Conservation (phyloP, 1,140 invertebrate genomes). For the Procambarus virginalis region DNA sequence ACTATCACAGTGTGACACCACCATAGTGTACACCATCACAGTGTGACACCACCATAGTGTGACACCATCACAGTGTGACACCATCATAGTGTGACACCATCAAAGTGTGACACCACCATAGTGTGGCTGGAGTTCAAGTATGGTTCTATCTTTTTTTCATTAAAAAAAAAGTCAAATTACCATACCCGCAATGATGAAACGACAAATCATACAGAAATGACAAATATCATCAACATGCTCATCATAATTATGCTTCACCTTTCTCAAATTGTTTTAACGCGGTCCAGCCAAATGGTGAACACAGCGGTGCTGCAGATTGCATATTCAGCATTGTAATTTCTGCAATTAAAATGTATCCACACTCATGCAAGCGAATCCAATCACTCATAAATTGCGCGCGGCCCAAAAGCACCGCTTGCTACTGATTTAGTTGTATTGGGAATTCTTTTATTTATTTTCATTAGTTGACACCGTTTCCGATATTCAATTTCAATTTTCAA, state of each 20-base stretch:
- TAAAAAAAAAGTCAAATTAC: too few relatives aligned
- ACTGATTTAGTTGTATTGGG: background rate
- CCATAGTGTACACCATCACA: too few relatives aligned
- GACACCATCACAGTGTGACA: too few relatives aligned
- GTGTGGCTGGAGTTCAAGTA: too few relatives aligned
- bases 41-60: too few relatives aligned
- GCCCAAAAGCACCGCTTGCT: background rate
- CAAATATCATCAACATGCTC: background rate
- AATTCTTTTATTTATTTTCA: constrained; percentile 4
- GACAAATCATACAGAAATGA: too few relatives aligned
- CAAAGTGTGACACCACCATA: too few relatives aligned
- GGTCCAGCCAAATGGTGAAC: background rate
- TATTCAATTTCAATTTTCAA: constrained; percentile 6
- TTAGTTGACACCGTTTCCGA: constrained; percentile 3
- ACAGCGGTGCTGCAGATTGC: background rate
- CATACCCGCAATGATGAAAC: too few relatives aligned
- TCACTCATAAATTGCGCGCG: background rate
- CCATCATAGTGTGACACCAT: too few relatives aligned
- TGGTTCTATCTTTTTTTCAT: too few relatives aligned
- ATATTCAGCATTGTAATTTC: background rate
- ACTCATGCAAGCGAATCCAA: background rate
- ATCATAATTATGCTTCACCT: background rate
- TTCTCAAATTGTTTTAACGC: background rate
- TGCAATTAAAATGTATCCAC: background rate
- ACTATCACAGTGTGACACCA: too few relatives aligned